Conservation (phyloP, 2,113 vertebrate species). For the Chelonoidis abingdonii region DNA sequence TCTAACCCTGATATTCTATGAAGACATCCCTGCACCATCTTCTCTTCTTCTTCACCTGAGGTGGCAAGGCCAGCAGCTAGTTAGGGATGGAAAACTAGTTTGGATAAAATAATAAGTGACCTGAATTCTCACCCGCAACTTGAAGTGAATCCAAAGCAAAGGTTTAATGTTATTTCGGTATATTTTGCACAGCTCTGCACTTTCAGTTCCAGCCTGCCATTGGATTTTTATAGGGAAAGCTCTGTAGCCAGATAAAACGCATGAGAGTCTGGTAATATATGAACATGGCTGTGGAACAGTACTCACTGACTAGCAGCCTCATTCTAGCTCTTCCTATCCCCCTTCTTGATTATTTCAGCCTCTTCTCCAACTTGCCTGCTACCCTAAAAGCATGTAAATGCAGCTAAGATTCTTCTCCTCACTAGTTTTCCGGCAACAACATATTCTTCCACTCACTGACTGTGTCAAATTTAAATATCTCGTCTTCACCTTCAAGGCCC, state of each 20-base stretch:
- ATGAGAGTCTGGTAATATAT: neutral
- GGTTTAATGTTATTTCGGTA: neutral
- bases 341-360: neutral
- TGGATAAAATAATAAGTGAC: slow-evolving; percentile 13
- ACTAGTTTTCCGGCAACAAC: neutral
- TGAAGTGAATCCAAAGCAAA: slow-evolving; percentile 38
- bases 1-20: too few relatives aligned
- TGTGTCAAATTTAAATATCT: neutral
- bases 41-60: neutral
- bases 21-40: neutral
- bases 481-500: neutral
- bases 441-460: neutral
- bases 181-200: slow-evolving; percentile 7
- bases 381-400: neutral
- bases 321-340: neutral
- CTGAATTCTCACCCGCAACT: neutral
- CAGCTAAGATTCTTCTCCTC: neutral
- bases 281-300: neutral
- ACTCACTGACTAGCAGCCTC: neutral
- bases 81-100: neutral
- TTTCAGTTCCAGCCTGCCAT: slow-evolving; percentile 17
- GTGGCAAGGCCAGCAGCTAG: neutral
- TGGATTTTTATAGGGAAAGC: neutral
- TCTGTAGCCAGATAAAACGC: neutral
- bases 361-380: neutral